Conservation (phyloP, 2,113 vertebrate species). For the Zingel zingel region DNA sequence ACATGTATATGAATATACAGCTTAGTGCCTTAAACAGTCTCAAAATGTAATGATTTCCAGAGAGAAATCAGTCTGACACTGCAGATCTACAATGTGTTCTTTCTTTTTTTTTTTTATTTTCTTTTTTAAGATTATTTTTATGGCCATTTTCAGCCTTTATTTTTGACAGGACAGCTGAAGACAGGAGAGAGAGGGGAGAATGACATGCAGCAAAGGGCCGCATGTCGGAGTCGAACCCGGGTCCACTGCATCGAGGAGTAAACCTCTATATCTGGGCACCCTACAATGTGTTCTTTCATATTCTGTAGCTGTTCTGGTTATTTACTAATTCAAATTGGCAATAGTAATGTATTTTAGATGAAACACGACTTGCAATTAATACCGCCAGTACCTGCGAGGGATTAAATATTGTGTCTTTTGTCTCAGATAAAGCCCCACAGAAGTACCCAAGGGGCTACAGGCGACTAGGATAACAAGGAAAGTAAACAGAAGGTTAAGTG, state of each 20-base stretch:
- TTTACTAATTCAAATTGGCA: neutral
- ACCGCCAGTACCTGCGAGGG: neutral
- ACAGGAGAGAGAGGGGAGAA: too few species aligned
- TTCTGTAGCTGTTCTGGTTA: neutral
- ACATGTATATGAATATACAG: neutral
- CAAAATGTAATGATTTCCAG: neutral
- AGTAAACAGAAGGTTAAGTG: conserved; percentile 31
- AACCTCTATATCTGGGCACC: too few species aligned
- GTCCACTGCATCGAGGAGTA: too few species aligned
- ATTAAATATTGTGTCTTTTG: neutral
- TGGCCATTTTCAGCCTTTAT: too few species aligned
- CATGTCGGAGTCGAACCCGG: too few species aligned
- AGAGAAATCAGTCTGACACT: neutral
- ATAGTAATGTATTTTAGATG: neutral
- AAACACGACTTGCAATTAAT: neutral
- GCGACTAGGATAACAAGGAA: conserved; percentile 9
- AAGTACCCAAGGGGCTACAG: conserved; percentile 13
- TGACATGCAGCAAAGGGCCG: too few species aligned
- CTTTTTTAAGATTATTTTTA: too few species aligned
- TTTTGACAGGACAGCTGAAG: too few species aligned
- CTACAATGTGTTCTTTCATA: neutral
- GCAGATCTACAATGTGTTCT: neutral
- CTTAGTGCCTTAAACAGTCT: neutral
- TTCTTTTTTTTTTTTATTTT: neutral
- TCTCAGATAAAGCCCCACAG: neutral